Conservation (phyloP, 2,888 invertebrate genomes). For the Ischnus inquisitorius region DNA sequence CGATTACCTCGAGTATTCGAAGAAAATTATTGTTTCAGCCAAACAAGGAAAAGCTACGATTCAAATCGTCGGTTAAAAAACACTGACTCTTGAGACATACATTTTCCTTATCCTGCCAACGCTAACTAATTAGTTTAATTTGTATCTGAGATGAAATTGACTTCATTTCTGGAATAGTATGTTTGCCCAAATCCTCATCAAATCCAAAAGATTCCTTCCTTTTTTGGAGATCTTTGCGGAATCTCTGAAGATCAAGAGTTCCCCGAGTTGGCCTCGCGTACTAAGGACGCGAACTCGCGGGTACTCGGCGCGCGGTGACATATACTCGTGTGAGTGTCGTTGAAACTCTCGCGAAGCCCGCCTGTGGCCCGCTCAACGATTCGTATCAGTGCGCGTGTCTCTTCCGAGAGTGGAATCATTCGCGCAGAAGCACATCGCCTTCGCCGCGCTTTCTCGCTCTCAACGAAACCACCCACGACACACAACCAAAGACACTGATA, state of each 20-base stretch:
- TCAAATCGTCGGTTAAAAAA: too few species aligned
- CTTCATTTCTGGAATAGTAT: too few species aligned
- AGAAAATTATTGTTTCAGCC: not conserved
- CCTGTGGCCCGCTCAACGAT: conserved; percentile 50
- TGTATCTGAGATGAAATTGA: too few species aligned
- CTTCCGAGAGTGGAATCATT: conserved; percentile 57
- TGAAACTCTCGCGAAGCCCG: conserved; percentile 1
- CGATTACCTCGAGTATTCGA: not conserved
- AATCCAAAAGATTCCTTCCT: not conserved
- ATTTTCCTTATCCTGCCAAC: too few species aligned
- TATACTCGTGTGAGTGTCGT: not conserved
- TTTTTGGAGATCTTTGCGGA: not conserved
- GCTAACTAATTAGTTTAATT: too few species aligned
- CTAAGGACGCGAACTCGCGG: not conserved
- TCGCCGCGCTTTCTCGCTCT: conserved; percentile 22
- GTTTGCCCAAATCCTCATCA: not conserved
- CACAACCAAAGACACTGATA: not conserved
- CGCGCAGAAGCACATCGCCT: conserved; percentile 72
- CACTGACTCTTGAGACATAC: too few species aligned
- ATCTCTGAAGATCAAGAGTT: not conserved
- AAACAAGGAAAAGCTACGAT: too few species aligned
- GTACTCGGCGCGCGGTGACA: not conserved
- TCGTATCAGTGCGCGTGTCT: conserved; percentile 60
- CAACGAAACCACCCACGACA: not conserved
- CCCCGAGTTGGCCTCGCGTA: conserved; percentile 1